Conservation (phyloP, 2,797 vertebrate species). For the Euphonia xanthogaster region DNA sequence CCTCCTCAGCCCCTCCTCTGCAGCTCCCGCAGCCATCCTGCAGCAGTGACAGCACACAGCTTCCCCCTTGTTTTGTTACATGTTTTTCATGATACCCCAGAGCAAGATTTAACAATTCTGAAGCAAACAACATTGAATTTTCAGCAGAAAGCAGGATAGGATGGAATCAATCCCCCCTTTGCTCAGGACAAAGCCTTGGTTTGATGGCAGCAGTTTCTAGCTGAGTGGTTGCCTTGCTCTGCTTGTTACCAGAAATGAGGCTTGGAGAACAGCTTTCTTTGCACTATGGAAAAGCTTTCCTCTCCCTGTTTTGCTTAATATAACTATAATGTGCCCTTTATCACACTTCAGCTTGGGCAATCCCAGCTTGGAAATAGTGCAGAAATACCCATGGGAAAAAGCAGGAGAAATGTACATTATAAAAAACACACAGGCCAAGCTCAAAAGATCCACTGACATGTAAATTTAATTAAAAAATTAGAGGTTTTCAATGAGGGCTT, state of each 20-base stretch:
- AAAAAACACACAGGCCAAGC: neutral
- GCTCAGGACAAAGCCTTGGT: neutral
- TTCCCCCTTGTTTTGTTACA: neutral
- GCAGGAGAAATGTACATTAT: neutral
- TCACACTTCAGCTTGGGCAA: conserved; percentile 56
- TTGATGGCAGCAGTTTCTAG: conserved; percentile 23
- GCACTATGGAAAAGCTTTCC: conserved; percentile 8
- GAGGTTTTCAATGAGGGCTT: conserved; percentile 36
- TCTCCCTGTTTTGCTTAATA: conserved; percentile 40
- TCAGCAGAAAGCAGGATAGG: neutral
- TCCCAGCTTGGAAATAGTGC: conserved; percentile 34
- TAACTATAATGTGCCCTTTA: conserved; percentile 53
- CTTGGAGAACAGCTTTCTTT: neutral
- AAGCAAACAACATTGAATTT: neutral
- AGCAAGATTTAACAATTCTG: neutral
- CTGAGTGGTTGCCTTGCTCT: conserved; percentile 42
- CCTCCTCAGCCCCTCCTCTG: neutral
- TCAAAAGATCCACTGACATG: conserved; percentile 52
- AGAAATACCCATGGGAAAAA: conserved; percentile 30
- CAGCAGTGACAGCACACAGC: rapidly evolving
- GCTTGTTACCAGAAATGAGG: conserved; percentile 36
- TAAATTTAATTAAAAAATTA: conserved; percentile 53
- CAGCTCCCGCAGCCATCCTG: neutral
- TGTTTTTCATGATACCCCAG: neutral
- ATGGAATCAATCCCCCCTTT: neutral